Conservation (phyloP, 2,888 invertebrate species). For the Drosophila acutilabella region DNA sequence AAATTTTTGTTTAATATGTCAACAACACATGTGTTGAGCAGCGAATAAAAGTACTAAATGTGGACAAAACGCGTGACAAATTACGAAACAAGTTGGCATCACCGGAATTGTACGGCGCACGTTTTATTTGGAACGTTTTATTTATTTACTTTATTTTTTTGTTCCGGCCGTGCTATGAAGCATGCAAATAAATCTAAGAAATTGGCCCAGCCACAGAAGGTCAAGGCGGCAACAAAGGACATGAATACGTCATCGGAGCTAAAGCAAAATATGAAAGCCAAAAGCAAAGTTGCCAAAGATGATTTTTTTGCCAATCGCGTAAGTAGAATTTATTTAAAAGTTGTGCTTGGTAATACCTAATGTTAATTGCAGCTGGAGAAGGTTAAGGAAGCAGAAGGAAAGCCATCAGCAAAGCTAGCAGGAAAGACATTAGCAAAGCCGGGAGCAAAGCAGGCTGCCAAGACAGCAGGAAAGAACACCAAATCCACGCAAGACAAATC, state of each 20-base stretch:
- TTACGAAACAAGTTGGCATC: slow-evolving; percentile 43
- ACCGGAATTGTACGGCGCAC: slow-evolving; percentile 30
- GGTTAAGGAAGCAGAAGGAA: not conserved
- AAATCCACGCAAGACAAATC: slow-evolving; percentile 87
- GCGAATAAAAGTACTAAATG: slow-evolving; percentile 78
- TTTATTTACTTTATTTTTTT: not conserved
- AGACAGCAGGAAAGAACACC: not conserved
- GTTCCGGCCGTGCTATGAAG: slow-evolving; percentile 21
- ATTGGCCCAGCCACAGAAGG: not conserved
- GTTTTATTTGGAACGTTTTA: slow-evolving; percentile 38
- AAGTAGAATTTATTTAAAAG: not conserved
- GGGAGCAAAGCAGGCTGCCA: not conserved
- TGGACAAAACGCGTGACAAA: slow-evolving; percentile 17
- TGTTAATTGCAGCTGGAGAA: not conserved
- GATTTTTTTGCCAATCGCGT: slow-evolving; percentile 87
- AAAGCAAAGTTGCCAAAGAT: slow-evolving; percentile 87
- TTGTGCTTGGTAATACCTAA: not conserved
- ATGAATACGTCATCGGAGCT: slow-evolving; percentile 84
- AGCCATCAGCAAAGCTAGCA: not conserved
- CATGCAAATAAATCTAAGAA: slow-evolving; percentile 24
- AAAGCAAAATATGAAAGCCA: slow-evolving; percentile 89
- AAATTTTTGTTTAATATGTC: slow-evolving; percentile 85
- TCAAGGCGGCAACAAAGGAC: slow-evolving; percentile 24
- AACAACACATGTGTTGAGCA: slow-evolving; percentile 44
- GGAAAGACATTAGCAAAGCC: too few relatives aligned